phyloP scores from a whole-genome alignment of 1,140 invertebrate species.

The Brachystomella parvula region DNA sequence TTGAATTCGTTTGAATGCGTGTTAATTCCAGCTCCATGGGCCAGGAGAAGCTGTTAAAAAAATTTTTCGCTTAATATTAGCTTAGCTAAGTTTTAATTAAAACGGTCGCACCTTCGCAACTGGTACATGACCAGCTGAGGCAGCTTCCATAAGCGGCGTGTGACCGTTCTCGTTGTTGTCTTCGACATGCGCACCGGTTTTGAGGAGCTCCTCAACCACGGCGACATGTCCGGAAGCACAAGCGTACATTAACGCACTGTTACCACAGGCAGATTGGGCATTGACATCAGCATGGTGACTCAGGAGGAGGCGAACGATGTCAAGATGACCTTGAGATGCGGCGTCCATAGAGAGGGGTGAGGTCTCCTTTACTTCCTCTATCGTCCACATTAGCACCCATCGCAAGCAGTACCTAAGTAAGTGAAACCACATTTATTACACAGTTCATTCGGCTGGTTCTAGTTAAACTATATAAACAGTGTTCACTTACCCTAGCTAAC shows the following conservation, averaged over 20 bases:
- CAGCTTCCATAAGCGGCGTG: slow-evolving; percentile 97
- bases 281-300: slow-evolving; percentile 91
- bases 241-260: slow-evolving; percentile 96
- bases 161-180: slow-evolving; percentile 99
- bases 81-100: slow-evolving; percentile 3
- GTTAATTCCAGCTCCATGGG: slow-evolving; percentile 92
- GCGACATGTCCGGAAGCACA: slow-evolving; percentile 92
- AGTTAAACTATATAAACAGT: too few relatives aligned
- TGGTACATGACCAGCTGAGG: slow-evolving; percentile 89
- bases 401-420: slow-evolving; percentile 71
- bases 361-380: slow-evolving; percentile 87
- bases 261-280: slow-evolving; percentile 89
- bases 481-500: slow-evolving; percentile 64
- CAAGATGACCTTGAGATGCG: slow-evolving; percentile 84
- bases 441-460: too few relatives aligned
- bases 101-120: slow-evolving; percentile 63
- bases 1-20: slow-evolving; percentile 99
- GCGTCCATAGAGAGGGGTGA: slow-evolving; percentile 96
- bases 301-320: slow-evolving; percentile 85
- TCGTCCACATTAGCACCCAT: slow-evolving; percentile 98
- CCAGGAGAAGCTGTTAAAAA: slow-evolving; percentile 61
- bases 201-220: slow-evolving; percentile 78
- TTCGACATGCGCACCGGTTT: slow-evolving; percentile 89
- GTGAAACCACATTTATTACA: background rate
- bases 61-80: background rate